These are phyloP conservation scores for Electrophaes corylata DNA, from an alignment of 2,888 invertebrate species.

Conservation along the genomic window DNA sequence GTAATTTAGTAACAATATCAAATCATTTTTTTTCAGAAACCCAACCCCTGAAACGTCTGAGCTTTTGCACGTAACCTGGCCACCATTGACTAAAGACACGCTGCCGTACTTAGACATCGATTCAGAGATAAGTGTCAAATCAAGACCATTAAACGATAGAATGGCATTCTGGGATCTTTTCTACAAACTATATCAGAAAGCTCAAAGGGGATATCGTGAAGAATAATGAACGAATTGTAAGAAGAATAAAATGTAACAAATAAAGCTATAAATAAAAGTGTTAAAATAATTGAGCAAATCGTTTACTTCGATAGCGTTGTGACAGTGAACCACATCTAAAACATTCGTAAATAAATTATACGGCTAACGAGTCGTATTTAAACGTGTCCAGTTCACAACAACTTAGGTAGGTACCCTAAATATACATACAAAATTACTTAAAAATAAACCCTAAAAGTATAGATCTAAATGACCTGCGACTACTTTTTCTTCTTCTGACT, in stretches of 20 bases:
- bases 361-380: conserved; percentile 39
- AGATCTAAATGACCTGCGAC: too few species aligned
- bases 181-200: conserved; percentile 37
- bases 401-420: conserved; percentile 18
- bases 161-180: conserved; percentile 48
- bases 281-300: conserved; percentile 23
- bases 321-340: conserved; percentile 76
- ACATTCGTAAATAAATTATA: not conserved
- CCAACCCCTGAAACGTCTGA: conserved; percentile 44
- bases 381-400: conserved; percentile 80
- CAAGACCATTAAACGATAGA: conserved; percentile 38
- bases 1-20: not conserved
- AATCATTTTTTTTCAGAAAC: conserved; percentile 37
- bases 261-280: not conserved
- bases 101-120: conserved; percentile 37
- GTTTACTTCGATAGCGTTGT: conserved; percentile 56
- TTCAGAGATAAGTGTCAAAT: conserved; percentile 28
- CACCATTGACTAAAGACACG: conserved; percentile 32
- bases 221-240: not conserved
- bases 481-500: conserved; percentile 44
- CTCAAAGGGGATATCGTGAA: conserved; percentile 30
- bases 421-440: too few species aligned
- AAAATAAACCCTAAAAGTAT: too few species aligned
- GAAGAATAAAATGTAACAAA: conserved; percentile 1
- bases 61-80: conserved; percentile 45